Conservation (phyloP, 2,797 vertebrate genomes). For the Ctenopoma multispine region DNA sequence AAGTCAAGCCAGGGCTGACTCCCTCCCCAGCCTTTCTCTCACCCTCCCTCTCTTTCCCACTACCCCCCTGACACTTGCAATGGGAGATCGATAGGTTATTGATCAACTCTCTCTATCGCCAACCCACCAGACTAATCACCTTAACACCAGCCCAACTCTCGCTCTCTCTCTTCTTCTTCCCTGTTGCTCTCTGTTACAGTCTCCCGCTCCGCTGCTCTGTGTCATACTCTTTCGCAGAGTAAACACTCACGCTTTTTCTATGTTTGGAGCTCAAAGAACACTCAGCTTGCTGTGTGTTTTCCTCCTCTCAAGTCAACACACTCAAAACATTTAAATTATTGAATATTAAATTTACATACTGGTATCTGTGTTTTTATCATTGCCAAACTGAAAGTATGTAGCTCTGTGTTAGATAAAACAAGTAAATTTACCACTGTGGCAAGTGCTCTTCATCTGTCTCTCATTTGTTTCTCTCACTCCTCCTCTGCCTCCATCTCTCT, state of each 20-base stretch:
- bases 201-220: conserved; percentile 60
- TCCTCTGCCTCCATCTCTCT: conserved; percentile 64
- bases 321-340: conserved; percentile 38
- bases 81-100: conserved; percentile 87
- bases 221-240: conserved; percentile 48
- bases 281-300: conserved; percentile 36
- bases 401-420: conserved; percentile 41
- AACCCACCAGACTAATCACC: conserved; percentile 91
- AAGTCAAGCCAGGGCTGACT: conserved; percentile 86
- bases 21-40: conserved; percentile 78
- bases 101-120: conserved; percentile 91
- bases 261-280: conserved; percentile 34
- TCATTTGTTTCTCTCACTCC: conserved; percentile 58
- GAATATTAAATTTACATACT: conserved; percentile 34
- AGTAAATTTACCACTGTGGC: conserved; percentile 46
- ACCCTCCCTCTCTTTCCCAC: conserved; percentile 80
- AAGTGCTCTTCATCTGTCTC: conserved; percentile 59
- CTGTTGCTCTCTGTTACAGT: conserved; percentile 64
- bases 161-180: conserved; percentile 56
- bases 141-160: conserved; percentile 86
- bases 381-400: conserved; percentile 27
- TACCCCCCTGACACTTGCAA: conserved; percentile 86
- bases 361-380: conserved; percentile 20
- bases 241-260: conserved; percentile 47
- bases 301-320: conserved; percentile 25